Conservation (phyloP, 2,113 vertebrate genomes). For the Echinops telfairi region DNA sequence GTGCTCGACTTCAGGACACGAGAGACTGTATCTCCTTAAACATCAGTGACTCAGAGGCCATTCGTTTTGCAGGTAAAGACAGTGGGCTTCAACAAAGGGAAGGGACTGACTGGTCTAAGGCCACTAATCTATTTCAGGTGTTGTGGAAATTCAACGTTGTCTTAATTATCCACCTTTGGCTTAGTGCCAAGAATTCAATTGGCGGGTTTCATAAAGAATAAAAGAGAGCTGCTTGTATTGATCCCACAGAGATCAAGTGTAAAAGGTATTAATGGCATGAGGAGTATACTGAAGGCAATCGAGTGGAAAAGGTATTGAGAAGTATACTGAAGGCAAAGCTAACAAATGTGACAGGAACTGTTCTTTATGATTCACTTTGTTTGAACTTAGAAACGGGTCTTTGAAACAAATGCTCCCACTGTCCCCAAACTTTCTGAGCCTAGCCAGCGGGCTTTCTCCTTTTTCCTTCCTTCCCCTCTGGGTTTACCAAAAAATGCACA, state of each 20-base stretch:
- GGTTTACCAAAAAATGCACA: background rate
- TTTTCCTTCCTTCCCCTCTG: background rate
- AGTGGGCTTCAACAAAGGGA: background rate
- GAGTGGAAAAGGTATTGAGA: too few relatives aligned
- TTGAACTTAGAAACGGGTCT: conserved; percentile 52
- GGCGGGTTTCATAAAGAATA: conserved; percentile 47
- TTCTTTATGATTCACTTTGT: conserved; percentile 60
- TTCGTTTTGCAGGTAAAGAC: background rate
- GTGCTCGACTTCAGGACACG: background rate
- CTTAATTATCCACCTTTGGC: conserved; percentile 17
- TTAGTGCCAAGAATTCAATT: background rate
- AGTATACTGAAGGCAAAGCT: conserved; percentile 56
- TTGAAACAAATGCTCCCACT: conserved; percentile 46
- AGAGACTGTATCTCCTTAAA: background rate
- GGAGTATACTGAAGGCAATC: conserved; percentile 30
- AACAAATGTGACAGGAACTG: conserved; percentile 62
- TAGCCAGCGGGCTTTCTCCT: background rate
- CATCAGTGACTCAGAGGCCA: background rate
- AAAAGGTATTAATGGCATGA: conserved; percentile 60
- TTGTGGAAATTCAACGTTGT: conserved; percentile 12
- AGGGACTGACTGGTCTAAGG: background rate
- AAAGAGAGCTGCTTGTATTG: conserved; percentile 29
- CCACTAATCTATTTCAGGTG: background rate
- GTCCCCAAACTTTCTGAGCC: background rate
- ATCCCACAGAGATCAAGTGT: conserved; percentile 54